phyloP scores from a whole-genome alignment of 2,113 vertebrate species.

The Pterocles orientalis region DNA sequence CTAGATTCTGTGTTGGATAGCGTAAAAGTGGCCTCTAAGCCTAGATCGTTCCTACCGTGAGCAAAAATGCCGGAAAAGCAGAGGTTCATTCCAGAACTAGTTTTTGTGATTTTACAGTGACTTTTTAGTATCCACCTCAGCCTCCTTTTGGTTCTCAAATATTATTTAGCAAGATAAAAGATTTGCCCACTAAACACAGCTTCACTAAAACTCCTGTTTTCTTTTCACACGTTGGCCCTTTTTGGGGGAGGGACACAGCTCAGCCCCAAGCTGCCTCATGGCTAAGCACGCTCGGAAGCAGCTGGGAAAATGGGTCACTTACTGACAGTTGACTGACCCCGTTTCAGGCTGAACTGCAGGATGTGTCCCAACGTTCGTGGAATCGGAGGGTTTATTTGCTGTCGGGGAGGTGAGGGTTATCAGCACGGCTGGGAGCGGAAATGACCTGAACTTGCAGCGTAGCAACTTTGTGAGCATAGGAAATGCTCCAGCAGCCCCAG shows the following conservation, averaged over 20 bases:
- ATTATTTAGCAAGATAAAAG: not conserved
- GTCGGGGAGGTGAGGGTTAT: not conserved
- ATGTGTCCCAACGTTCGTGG: not conserved
- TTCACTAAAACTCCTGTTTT: not conserved
- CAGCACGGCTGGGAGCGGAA: not conserved
- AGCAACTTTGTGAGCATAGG: not conserved
- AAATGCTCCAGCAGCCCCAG: not conserved
- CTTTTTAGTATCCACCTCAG: not conserved
- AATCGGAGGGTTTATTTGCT: not conserved
- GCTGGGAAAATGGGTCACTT: slow-evolving; percentile 49
- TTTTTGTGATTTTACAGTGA: not conserved
- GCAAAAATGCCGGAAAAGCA: not conserved
- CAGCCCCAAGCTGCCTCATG: not conserved
- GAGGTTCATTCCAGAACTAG: not conserved
- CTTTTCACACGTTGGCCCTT: not conserved
- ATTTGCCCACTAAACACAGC: not conserved
- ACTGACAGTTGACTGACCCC: not conserved
- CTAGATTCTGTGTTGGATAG: not conserved
- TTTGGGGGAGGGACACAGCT: not conserved
- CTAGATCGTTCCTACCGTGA: not conserved
- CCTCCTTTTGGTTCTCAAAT: not conserved
- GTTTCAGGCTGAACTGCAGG: not conserved
- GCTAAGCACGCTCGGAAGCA: not conserved
- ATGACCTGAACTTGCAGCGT: not conserved
- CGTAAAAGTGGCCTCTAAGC: not conserved